These are phyloP conservation scores for Psix sp. DNA, from an alignment of 1,140 invertebrate species.

Conservation along the genomic window DNA sequence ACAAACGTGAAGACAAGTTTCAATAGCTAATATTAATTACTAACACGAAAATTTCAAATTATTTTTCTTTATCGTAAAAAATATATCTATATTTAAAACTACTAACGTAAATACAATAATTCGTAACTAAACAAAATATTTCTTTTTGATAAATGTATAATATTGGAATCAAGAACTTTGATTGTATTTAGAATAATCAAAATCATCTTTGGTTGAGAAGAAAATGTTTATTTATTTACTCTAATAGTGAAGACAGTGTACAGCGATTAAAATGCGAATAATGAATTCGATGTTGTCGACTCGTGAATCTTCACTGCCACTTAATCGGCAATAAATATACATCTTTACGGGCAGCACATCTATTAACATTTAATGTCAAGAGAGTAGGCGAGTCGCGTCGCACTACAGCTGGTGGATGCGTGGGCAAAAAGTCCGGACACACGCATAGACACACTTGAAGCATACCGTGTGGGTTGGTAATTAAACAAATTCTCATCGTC, in stretches of 20 bases:
- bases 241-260: slow-evolving; percentile 42
- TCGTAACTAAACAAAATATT: no score
- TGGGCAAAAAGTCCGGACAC: slow-evolving; percentile 54
- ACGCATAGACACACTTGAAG: slow-evolving; percentile 32
- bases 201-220: not conserved
- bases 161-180: no score
- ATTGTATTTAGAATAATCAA: no score
- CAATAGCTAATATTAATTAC: no score
- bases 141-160: no score
- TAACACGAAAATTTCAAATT: no score
- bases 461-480: slow-evolving; percentile 58
- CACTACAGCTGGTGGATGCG: slow-evolving; percentile 49
- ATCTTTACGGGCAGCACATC: slow-evolving; percentile 53
- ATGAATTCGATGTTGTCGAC: slow-evolving; percentile 51
- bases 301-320: slow-evolving; percentile 48
- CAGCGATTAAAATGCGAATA: slow-evolving; percentile 53
- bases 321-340: slow-evolving; percentile 66
- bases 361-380: slow-evolving; percentile 64
- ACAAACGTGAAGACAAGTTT: no score
- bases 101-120: no score
- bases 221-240: slow-evolving; percentile 47
- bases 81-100: no score
- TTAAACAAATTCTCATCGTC: slow-evolving; percentile 61
- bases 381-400: slow-evolving; percentile 57
- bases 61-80: no score